Evolutionary conservation across 2,888 invertebrate genomes (phyloP).

Genomic region (Drosophila flavopinicola): DNA sequence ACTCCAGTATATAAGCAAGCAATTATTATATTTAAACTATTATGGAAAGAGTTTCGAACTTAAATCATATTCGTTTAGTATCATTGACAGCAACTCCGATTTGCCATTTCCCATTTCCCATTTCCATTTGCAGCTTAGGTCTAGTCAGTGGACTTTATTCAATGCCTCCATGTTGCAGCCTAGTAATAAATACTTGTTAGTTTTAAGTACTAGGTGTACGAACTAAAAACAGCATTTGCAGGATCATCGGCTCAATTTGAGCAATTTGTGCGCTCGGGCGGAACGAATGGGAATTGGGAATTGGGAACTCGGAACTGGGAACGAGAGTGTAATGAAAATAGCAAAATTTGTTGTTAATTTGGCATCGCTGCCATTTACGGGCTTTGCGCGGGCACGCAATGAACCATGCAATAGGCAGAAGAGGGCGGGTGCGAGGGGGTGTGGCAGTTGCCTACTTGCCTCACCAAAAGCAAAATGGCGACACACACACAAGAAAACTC

Average conservation of each 20-base stretch:
- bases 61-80: no score
- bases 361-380: constrained; percentile 40
- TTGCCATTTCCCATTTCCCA: no score
- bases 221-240: background rate
- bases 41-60: no score
- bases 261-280: constrained; percentile 48
- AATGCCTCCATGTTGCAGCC: no score
- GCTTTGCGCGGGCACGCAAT: constrained; percentile 41
- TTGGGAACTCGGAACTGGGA: background rate
- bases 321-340: background rate
- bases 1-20: no score
- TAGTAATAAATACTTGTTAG: no score
- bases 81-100: no score
- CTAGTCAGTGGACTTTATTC: no score
- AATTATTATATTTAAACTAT: no score
- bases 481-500: background rate
- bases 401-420: constrained; percentile 52
- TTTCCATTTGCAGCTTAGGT: no score
- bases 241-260: constrained; percentile 7
- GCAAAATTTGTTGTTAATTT: constrained; percentile 55
- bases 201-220: no score
- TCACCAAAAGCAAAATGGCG: constrained; percentile 29
- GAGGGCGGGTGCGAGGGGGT: background rate
- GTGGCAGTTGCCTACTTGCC: background rate
- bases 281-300: constrained; percentile 31